Base-by-base conservation (phyloP, 2,797 vertebrate species). In the Pelodytes ibericus region DNA sequence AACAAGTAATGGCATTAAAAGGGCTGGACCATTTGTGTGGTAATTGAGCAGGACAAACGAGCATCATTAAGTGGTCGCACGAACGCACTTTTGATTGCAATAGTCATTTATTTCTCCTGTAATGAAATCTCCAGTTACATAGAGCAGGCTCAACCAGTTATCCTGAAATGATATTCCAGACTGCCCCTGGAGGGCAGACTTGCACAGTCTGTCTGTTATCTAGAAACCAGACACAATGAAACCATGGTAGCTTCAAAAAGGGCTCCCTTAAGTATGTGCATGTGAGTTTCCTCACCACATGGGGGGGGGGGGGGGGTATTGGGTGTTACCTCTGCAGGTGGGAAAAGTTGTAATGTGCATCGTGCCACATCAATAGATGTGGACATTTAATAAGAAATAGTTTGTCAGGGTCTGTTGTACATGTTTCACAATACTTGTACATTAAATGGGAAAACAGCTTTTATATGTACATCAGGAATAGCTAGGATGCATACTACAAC, bases 121-220 rank as follows among this genome's bases (percentile, higher is more conserved):
- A n/a, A n/a, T n/a, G 8, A 29, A 8, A 30, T 4, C 20, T 18
- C 69, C 9, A 7, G n/a, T 30, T 53, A 10, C n/a, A 22, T 18
- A 29, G n/a, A 18, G 10, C 68, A 20, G 10, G n/a, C 31, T 53
- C 4, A 53, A 16, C 41, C 49, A 22, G 31, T 56, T 22, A 33
- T 33, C n/a, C 27, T 22, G 18, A n/a, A 51, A 20, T 7, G 2
- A 72, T 78, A 29, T 61, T 30, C 41, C 15, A 68, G 76, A 56
- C 63, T 15, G 41, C 76, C 76, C 41, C 76, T 67, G 36, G 76
- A 49, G 63, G 76, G 76, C 76, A 78, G 70, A 31, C n/a, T 61
- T 72, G 56, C 6, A 3, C 36, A 72, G 69, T 66, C 62, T 56
- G 51, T n/a, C 22, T 66, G 27, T 44, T 41, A 60, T 60, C 15